phyloP scores from a whole-genome alignment of 2,113 vertebrate species.

The Petrocephalus zakoni region DNA sequence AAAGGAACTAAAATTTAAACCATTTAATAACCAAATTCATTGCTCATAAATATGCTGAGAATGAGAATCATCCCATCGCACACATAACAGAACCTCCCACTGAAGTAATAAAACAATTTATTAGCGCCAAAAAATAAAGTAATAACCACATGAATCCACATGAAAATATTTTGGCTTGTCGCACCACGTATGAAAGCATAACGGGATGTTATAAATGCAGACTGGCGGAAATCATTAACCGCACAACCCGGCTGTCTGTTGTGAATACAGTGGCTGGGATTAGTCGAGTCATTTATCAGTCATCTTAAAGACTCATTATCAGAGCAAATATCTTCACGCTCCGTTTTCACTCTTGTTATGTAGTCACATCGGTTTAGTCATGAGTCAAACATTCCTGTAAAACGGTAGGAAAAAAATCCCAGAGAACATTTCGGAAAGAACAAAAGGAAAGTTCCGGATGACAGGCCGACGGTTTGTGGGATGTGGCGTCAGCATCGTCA shows the following conservation, averaged over 20 bases:
- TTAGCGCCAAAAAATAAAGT: not conserved
- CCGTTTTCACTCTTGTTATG: conserved; percentile 47
- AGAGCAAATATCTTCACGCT: conserved; percentile 46
- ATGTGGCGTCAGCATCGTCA: too few species aligned
- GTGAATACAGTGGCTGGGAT: conserved; percentile 10
- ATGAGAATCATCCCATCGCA: not conserved
- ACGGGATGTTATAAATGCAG: not conserved
- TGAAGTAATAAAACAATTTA: not conserved
- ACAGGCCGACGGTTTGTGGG: too few species aligned
- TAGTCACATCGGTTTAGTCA: not conserved
- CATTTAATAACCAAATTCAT: not conserved
- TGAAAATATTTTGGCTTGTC: conserved; percentile 5
- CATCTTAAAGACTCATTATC: conserved; percentile 47
- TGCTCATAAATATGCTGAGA: not conserved
- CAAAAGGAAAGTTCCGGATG: not conserved
- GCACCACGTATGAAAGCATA: not conserved
- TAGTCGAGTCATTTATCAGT: conserved; percentile 14
- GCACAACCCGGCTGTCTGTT: not conserved
- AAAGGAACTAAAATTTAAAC: not conserved
- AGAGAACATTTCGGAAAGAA: not conserved
- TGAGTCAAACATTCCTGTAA: not conserved
- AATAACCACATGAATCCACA: not conserved
- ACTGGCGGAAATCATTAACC: conserved; percentile 4
- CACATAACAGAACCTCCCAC: not conserved
- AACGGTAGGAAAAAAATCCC: not conserved